Conservation (phyloP, 2,888 invertebrate genomes). For the Quadriops clusia region DNA sequence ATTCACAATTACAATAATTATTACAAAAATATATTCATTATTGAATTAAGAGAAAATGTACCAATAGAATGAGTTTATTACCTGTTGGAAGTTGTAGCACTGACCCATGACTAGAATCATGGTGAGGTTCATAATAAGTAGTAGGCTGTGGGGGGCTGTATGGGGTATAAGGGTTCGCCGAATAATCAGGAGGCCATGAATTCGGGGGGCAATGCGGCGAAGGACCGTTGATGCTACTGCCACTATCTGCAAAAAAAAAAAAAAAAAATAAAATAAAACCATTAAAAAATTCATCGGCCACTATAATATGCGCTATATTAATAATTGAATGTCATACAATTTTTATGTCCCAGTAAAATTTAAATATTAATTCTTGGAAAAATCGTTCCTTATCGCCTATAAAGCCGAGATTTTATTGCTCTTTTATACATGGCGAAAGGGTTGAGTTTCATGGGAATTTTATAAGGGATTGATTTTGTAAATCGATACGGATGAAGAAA, state of each 20-base stretch:
- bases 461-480: conserved; percentile 20
- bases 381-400: conserved; percentile 3
- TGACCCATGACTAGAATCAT: conserved; percentile 38
- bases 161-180: conserved; percentile 40
- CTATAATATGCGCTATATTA: background rate
- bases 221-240: conserved; percentile 39
- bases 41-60: too few species aligned
- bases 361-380: too few species aligned
- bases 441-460: conserved; percentile 22
- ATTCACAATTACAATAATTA: too few species aligned
- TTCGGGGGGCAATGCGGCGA: conserved; percentile 20
- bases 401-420: conserved; percentile 7
- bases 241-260: conserved; percentile 33
- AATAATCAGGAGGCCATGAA: conserved; percentile 30
- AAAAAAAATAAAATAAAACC: conserved; percentile 5
- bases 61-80: too few species aligned
- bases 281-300: background rate
- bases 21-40: too few species aligned
- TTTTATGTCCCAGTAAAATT: background rate
- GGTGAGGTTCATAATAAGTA: conserved; percentile 36
- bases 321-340: background rate
- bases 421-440: conserved; percentile 11
- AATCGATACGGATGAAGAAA: conserved; percentile 18
- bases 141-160: conserved; percentile 43
- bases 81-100: conserved; percentile 51